phyloP scores from a whole-genome alignment of 2,888 invertebrate genomes.

The Dynastes hyllus region DNA sequence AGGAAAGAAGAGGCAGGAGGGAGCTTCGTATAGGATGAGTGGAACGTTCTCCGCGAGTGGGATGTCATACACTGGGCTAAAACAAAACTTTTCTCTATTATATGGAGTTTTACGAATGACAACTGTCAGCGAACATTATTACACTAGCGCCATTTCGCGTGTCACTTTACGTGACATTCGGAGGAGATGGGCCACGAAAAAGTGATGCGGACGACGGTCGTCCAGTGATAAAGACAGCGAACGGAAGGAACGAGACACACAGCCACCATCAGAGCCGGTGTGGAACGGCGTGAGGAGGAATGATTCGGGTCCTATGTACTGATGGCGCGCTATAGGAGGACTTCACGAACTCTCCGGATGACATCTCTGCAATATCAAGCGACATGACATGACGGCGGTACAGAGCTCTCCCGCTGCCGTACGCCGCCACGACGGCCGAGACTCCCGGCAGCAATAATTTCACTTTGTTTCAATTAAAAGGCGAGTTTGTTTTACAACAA shows the following conservation, averaged over 20 bases:
- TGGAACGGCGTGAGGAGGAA: conserved; percentile 19
- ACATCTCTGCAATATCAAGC: conserved; percentile 47
- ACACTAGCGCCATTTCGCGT: conserved; percentile 64
- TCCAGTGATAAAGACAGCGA: conserved; percentile 58
- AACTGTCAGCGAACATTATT: conserved; percentile 71
- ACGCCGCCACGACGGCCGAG: neutral
- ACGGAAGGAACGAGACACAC: conserved; percentile 45
- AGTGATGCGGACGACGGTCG: conserved; percentile 55
- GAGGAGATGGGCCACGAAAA: conserved; percentile 58
- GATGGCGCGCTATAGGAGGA: conserved; percentile 5
- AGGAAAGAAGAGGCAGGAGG: conserved; percentile 58
- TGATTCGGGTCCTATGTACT: conserved; percentile 33
- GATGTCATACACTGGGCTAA: conserved; percentile 59
- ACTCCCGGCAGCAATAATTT: conserved; percentile 17
- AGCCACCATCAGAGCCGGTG: conserved; percentile 6
- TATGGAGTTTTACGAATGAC: conserved; percentile 68
- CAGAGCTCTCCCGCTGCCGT: conserved; percentile 11
- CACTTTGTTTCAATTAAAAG: conserved; percentile 39
- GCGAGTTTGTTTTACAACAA: conserved; percentile 26
- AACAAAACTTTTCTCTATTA: conserved; percentile 68
- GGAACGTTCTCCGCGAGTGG: conserved; percentile 40
- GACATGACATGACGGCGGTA: conserved; percentile 44
- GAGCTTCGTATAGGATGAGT: conserved; percentile 48
- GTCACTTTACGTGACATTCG: conserved; percentile 64
- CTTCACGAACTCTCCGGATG: conserved; percentile 39